phyloP scores from a whole-genome alignment of 2,113 vertebrate species.

The Gulo gulo region DNA sequence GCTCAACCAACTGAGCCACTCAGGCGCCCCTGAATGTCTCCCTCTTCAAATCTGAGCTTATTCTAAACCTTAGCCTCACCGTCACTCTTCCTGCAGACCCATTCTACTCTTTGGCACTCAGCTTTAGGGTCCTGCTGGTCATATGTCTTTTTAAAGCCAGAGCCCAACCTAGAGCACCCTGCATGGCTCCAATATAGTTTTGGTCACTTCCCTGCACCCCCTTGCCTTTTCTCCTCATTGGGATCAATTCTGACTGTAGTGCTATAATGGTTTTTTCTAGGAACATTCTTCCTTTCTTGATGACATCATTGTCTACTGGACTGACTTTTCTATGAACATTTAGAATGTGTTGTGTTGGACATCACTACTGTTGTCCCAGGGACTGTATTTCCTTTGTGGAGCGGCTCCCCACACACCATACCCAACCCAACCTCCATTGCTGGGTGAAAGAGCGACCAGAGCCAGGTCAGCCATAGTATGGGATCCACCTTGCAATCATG shows the following conservation, averaged over 20 bases:
- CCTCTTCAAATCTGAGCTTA: not conserved
- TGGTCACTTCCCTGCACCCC: not conserved
- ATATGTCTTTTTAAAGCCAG: not conserved
- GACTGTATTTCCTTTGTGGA: not conserved
- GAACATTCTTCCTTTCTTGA: not conserved
- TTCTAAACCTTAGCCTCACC: not conserved
- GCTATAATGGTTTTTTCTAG: constrained; percentile 8
- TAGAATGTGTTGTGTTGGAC: not conserved
- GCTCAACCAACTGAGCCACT: not conserved
- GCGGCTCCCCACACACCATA: not conserved
- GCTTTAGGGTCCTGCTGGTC: not conserved
- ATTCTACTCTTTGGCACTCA: not conserved
- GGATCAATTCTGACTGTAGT: not conserved
- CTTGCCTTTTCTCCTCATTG: not conserved
- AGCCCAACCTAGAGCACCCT: not conserved
- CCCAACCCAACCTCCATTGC: not conserved
- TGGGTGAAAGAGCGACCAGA: not conserved
- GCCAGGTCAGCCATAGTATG: not conserved
- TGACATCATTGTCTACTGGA: not conserved
- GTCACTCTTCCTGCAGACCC: not conserved
- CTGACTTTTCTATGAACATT: not conserved
- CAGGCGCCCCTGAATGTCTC: not conserved
- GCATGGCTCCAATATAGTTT: not conserved
- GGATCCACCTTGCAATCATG: not conserved
- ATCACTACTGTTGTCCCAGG: not conserved